A percentile compares a stretch with the other conserved stretches of the same genome.
phyloP scores from a whole-genome alignment of 1,140 invertebrate species.

The Pseudomyrmex sp. region DNA sequence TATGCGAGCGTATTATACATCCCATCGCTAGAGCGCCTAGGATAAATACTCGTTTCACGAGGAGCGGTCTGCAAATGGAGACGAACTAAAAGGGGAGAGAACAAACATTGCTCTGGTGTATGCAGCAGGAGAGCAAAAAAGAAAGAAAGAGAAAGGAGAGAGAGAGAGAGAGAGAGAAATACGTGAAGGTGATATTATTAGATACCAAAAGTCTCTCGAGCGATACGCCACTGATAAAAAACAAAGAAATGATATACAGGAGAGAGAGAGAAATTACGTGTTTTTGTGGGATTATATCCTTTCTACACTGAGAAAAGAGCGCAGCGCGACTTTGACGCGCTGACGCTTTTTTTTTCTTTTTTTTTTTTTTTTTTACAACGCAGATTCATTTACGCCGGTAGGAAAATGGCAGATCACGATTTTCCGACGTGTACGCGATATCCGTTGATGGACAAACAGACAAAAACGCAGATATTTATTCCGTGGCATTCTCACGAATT shows the following conservation, averaged over 20 bases:
- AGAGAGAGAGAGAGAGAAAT: neutral
- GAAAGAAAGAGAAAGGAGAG: neutral
- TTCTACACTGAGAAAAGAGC: no score
- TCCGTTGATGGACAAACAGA: constrained; percentile 24
- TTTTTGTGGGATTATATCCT: no score
- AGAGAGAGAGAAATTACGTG: no score
- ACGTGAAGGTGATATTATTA: constrained; percentile 4
- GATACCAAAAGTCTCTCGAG: neutral
- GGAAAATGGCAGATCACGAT: constrained; percentile 26
- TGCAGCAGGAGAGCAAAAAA: neutral
- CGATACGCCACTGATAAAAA: neutral
- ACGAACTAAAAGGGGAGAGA: constrained; percentile 34
- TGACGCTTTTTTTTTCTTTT: neutral
- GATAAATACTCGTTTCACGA: constrained; percentile 54
- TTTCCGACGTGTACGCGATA: constrained; percentile 14
- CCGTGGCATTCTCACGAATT: neutral
- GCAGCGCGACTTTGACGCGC: no score
- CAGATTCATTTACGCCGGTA: constrained; percentile 1
- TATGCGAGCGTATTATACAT: constrained; percentile 38
- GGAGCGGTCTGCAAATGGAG: constrained; percentile 35
- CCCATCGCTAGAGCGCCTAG: constrained; percentile 24
- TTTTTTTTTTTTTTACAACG: constrained; percentile 9
- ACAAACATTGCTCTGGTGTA: constrained; percentile 26
- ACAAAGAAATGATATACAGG: neutral
- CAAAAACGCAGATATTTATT: constrained; percentile 31